Base-by-base conservation (phyloP, 2,888 invertebrate genomes). In the Rotaria macrura region DNA sequence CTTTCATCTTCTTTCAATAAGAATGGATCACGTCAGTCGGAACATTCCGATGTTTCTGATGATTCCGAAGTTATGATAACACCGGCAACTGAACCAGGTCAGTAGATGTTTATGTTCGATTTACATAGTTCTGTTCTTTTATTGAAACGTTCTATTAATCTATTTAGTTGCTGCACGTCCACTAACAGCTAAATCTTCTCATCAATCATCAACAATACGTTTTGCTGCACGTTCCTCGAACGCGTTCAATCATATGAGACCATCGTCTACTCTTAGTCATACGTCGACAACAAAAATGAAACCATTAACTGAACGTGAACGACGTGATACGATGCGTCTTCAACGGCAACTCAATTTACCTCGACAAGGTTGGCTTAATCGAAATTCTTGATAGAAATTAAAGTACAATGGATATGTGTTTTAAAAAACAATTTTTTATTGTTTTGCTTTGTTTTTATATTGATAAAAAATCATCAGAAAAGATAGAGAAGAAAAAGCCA, bases 271-370 rank as follows among this genome's bases (percentile, higher is more conserved):
- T 0, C 25, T 25, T 7, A 54, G 54, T 54, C 23, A 6, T 54
- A 1, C 7, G 25, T 54, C 54, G 20, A 65, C 4, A 20, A 34
- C 29, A 5, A 65, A 34, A 65, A 0, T 6, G 4, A 38, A 23
- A 25, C 54, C 3, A 25, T 25, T 65, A 6, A 65, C 14, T 65
- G 65, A 65, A 65, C 65, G 65, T 34, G 79, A 40, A 14, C 40
- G 79, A 43, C 79, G 79, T 40, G 79, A 79, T n/a, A 43, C 40
- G 4, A 43, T 79, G 40, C 40, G 43, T 43, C 40, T 79, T 40
- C 79, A 79, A 79, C 79, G 79, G 12, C 43, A 79, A 43, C 43
- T 79, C n/a, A 79, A 79, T 79, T n/a, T 79, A 79, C 79, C 79
- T n/a, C 43, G 79, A 10, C 79, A 79, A 79, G 79, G 79, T 25